Percentiles rank a stretch among this genome's conserved stretches.
phyloP scores from a whole-genome alignment of 2,797 vertebrate species.

The Spinibarbus caldwelli region DNA sequence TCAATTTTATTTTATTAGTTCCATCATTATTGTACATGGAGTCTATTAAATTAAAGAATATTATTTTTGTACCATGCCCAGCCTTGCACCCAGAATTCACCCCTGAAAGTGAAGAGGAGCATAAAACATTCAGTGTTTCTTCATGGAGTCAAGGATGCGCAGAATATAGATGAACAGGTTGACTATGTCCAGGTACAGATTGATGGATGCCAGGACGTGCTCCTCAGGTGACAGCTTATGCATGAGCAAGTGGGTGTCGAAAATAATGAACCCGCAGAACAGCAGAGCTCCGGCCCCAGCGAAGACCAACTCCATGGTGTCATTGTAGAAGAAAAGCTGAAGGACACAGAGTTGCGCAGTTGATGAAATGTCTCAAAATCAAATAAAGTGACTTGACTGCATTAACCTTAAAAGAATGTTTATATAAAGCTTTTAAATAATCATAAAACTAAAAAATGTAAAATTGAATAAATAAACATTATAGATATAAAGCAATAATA shows the following conservation, averaged over 20 bases:
- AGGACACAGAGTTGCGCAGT: neutral
- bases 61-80: neutral
- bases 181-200: conserved; percentile 93
- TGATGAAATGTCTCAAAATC: neutral
- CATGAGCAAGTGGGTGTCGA: conserved; percentile 91
- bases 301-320: conserved; percentile 82
- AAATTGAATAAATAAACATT: no score
- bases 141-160: conserved; percentile 85
- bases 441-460: no score
- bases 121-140: conserved; percentile 84
- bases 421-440: no score
- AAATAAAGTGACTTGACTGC: neutral
- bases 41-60: neutral
- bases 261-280: conserved; percentile 96
- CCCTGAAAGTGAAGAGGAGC: neutral
- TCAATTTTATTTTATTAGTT: neutral
- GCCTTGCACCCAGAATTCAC: conserved; percentile 23
- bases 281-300: conserved; percentile 87
- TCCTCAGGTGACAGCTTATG: conserved; percentile 95
- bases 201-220: conserved; percentile 92
- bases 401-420: no score
- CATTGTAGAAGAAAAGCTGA: conserved; percentile 88
- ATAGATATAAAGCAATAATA: no score
- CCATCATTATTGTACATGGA: neutral
- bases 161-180: conserved; percentile 93